Base-by-base conservation (phyloP, 2,888 invertebrate species). In the Bibio marci region DNA sequence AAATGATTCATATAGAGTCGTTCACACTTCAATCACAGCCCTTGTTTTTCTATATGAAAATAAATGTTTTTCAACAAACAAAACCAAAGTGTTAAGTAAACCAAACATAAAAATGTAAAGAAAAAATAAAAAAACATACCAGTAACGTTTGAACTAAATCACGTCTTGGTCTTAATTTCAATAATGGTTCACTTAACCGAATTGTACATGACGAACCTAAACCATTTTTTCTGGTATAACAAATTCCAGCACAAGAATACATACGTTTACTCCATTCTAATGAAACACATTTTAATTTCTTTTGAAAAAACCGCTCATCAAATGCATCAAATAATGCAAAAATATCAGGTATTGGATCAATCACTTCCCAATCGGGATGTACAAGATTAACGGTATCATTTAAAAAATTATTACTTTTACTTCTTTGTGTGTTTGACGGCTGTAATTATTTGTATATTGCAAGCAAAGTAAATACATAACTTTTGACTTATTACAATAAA, bases 71-170 rank as follows among this genome's bases (percentile, higher is more conserved):
- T n/a, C 18, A 37, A 22, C 35, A 11, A 31, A 8, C 19, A 10
- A 28, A 17, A 32, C 6, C 10, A 11, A 38, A 34, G 38, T 19
- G 25, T 19, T 3, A 19, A 27, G 37, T 13, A 39, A 10, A 32
- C n/a, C 22, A 35, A 10, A 30, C 3, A 28, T 3, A 39, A 17
- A 17, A 39, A 17, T 32, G 3, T n/a, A 34, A 31, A 30, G n/a
- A 17, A n/a, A n/a, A n/a, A n/a, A n/a, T n/a, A n/a, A n/a, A 18
- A 34, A 11, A 30, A 45, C 55, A 54, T 58, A 80, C 80, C 62
- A 99, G 64, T n/a, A 98, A 65, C 0, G 98, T 99, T 64, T 99
- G 91, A 0, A 99, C 73, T 0, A 99, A 66, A 63, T 99, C 94
- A 57, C 88, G 92, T 28, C 98, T 70, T 0, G 95, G 88, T 22